phyloP scores from a whole-genome alignment of 2,888 invertebrate genomes.

The Sarcophaga variegata region DNA sequence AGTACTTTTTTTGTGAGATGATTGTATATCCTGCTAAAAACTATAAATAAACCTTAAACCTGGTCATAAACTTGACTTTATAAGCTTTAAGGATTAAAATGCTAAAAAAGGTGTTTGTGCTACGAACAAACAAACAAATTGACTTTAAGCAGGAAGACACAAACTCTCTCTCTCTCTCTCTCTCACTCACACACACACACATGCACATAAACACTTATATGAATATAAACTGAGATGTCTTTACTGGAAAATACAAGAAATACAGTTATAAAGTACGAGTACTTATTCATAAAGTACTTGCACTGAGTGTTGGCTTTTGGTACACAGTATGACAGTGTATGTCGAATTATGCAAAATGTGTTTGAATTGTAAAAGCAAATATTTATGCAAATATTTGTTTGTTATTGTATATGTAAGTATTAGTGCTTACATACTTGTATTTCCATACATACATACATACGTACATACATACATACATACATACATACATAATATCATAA shows the following conservation, averaged over 20 bases:
- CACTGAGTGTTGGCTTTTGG: slow-evolving; percentile 1
- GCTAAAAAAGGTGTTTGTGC: slow-evolving; percentile 10
- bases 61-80: slow-evolving; percentile 62
- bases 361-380: not conserved
- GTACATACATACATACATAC: too few relatives aligned
- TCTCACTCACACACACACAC: not conserved
- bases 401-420: not conserved
- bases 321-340: not conserved
- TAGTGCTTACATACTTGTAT: not conserved
- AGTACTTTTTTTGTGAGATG: not conserved
- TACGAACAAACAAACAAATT: slow-evolving; percentile 47
- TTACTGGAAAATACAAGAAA: not conserved
- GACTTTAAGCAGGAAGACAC: slow-evolving; percentile 49
- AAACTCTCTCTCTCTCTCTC: not conserved
- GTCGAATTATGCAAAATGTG: slow-evolving; percentile 47
- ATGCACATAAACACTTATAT: slow-evolving; percentile 7
- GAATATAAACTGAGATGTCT: too few relatives aligned
- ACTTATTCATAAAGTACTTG: slow-evolving; percentile 10
- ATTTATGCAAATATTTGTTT: not conserved
- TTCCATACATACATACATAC: not conserved
- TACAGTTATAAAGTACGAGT: not conserved
- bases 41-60: slow-evolving; percentile 53
- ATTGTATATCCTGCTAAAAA: slow-evolving; percentile 3
- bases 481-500: too few relatives aligned
- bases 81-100: slow-evolving; percentile 52